Evolutionary conservation across 2,113 vertebrate genomes (phyloP), one percentile per base, ranked within the genome.

Genomic region (Tamias sibiricus): DNA sequence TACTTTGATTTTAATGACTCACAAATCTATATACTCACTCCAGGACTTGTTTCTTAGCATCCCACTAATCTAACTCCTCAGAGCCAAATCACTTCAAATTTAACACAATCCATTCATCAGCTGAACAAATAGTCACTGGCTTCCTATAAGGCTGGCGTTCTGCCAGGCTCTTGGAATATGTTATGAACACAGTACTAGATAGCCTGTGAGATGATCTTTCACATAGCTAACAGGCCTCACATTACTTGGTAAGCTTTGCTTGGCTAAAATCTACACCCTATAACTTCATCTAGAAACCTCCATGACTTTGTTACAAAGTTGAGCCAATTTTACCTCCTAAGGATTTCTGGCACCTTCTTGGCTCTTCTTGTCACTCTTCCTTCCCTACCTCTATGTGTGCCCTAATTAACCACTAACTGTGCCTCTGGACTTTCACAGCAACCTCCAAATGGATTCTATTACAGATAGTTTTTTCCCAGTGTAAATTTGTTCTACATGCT

Each of bases 1-100:
- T 32, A 49, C 28, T 72, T 92, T 90, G 94, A 87, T 87, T 80
- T 90, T 94, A 87, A n/a, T 86, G n/a, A 81, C 8, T 66, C 47
- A 12, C 9, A 77, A 42, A 90, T 62, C 52, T 19, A 88, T 47
- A 88, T 40, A 75, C 13, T 81, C 59, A 66, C 28, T 80, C 8
- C 26, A 80, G 11, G 35, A 72, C 2, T 66, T 64, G 10, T 42
- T 75, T 37, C 44, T 68, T 80, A 81, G 8, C 8, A 80, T 37
- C 22, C 2, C n/a, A 79, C 14, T 92, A 79, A 90, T 44, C 20
- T 54, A 49, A 47, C 52, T 94, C 26, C 40, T 86, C 68, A 22
- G 19, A 71, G 35, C 77, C 59, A 64, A 85, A 32, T 85, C 59
- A 71, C 24, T 75, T 96, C n/a, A 76, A 52, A 52, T 90, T 82